These are phyloP conservation scores for Podarcis muralis DNA, from an alignment of 2,113 vertebrate species.

Conservation along the genomic window DNA sequence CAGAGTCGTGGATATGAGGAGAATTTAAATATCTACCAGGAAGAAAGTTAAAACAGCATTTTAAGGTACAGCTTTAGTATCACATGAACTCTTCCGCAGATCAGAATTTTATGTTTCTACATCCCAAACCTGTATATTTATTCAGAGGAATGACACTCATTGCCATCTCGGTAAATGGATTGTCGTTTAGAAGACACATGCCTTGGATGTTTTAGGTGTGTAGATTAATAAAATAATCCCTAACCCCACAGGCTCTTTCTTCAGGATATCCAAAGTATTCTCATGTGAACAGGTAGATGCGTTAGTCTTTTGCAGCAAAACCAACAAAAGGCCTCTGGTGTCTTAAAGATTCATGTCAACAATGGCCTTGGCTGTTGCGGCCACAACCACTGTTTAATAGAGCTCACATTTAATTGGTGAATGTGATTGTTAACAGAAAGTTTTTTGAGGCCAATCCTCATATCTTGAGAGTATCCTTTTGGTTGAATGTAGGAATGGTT, in stretches of 20 bases:
- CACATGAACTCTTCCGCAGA: neutral
- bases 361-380: neutral
- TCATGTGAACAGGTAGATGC: neutral
- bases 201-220: neutral
- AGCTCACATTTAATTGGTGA: neutral
- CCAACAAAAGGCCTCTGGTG: neutral
- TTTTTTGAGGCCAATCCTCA: neutral
- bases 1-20: neutral
- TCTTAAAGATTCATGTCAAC: neutral
- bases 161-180: neutral
- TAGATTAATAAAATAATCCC: neutral
- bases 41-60: constrained; percentile 11
- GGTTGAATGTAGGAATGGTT: neutral
- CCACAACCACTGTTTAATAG: neutral
- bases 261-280: neutral
- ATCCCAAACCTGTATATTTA: neutral
- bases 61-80: constrained; percentile 1
- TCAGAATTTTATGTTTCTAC: neutral
- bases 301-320: neutral
- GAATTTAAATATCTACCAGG: neutral
- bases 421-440: neutral
- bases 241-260: neutral
- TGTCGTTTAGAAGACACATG: neutral
- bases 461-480: neutral
- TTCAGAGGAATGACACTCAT: neutral